Evolutionary conservation across 2,888 invertebrate species (phyloP), one percentile per base, ranked within the genome.

Genomic region (Esperia sulphurella): DNA sequence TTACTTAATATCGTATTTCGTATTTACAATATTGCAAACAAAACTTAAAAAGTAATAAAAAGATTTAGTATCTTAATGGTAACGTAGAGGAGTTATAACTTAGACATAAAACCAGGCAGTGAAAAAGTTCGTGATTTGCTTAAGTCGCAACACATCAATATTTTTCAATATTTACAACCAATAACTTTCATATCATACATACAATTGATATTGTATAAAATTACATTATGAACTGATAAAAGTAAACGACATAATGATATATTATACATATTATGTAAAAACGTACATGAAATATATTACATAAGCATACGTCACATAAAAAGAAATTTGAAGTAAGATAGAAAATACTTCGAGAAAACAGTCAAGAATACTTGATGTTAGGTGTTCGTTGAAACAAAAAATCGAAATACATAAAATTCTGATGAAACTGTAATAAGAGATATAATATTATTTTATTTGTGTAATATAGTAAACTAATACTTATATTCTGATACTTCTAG

Each of bases 61-160:
- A 39, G 14, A 41, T 41, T 41, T 41, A 28, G 28, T 41, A 41
- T 12, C 42, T 33, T 43, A 43, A 14, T 43, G 43, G 43, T 43
- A 43, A 43, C 43, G 33, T 33, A 43, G 10, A 39, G 13, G 21
- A 33, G 7, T 39, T 14, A 13, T 12, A 14, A 31, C 33, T 43
- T 43, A 30, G 9, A 41, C 28, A 28, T 41, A 41, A 28, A 21
- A 31, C 13, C 9, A 42, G 42, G 42, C 42, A 42, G 42, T 42
- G 42, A 13, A 42, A 42, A 31, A 42, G 13, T 28, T 28, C 21
- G 21, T 21, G 21, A 21, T 21, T 21, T 21, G 21, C 21, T 21
- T 21, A 21, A 2, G 21, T 21, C 2, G 21, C 21, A 21, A 21
- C 5, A 21, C 5, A 21, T 5, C 21, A 31, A 31, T 8, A 31